Percentiles rank a stretch among this genome's conserved stretches.
These are phyloP conservation scores for Corythoichthys haematopterus DNA, from an alignment of 2,113 vertebrate genomes.

Conservation along the genomic window DNA sequence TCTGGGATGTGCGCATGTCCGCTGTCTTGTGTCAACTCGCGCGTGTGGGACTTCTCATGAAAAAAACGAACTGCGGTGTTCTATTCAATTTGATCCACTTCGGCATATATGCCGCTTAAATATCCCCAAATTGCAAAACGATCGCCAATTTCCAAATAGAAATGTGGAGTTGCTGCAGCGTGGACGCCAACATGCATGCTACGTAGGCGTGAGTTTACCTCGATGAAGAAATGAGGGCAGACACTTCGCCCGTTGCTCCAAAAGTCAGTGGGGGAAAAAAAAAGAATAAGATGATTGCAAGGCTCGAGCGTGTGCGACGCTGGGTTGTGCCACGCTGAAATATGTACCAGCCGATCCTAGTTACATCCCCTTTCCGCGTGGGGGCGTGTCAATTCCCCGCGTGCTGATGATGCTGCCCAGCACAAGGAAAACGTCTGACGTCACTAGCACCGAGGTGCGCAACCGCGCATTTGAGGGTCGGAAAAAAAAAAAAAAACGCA, in stretches of 20 bases:
- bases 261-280: neutral
- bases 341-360: constrained; percentile 49
- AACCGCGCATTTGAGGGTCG: neutral
- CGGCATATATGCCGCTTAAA: neutral
- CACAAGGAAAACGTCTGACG: neutral
- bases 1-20: neutral
- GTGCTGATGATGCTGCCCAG: neutral
- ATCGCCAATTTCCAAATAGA: constrained; percentile 34
- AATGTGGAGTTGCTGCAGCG: neutral
- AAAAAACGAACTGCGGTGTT: neutral
- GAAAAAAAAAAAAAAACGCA: neutral
- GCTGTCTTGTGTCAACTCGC: neutral
- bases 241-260: constrained; percentile 13
- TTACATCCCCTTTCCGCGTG: constrained; percentile 51
- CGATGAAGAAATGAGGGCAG: constrained; percentile 14
- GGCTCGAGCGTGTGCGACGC: neutral
- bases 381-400: constrained; percentile 32
- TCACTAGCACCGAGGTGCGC: neutral
- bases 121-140: constrained; percentile 1
- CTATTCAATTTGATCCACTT: neutral
- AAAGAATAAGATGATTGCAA: neutral
- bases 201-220: constrained; percentile 22
- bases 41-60: neutral
- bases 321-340: constrained; percentile 28
- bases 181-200: neutral